A percentile compares a stretch with the other conserved stretches of the same genome.
These are phyloP conservation scores for Cassiopea andromeda DNA, from an alignment of 30 jellyfish, hydroid and myxozoan genomes.

Conservation along the genomic window DNA sequence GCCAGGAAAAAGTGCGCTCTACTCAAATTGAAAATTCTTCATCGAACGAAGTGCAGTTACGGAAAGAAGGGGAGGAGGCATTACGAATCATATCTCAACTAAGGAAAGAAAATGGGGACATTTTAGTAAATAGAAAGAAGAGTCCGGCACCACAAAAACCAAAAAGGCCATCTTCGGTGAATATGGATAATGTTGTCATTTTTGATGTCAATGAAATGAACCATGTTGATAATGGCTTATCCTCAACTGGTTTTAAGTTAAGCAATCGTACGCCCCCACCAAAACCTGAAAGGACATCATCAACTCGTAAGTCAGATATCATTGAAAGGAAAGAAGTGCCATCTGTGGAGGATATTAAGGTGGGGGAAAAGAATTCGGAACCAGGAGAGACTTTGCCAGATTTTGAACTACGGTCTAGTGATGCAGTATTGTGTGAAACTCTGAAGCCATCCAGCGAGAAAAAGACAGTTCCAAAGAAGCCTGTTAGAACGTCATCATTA, in stretches of 20 bases:
- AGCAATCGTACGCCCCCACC: conserved; percentile 27
- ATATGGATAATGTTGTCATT: conserved; percentile 56
- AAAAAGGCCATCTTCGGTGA: conserved; percentile 60
- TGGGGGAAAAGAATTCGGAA: not conserved
- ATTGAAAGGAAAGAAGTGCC: conserved; percentile 2
- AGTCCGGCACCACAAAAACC: conserved; percentile 69
- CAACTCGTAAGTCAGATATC: conserved; percentile 12
- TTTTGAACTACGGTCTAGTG: conserved; percentile 41
- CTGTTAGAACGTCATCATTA: conserved; percentile 69
- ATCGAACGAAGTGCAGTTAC: conserved; percentile 5
- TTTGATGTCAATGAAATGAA: not conserved
- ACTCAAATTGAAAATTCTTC: not conserved
- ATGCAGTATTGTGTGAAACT: conserved; percentile 20
- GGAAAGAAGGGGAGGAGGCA: conserved; percentile 68
- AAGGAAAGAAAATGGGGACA: conserved; percentile 23
- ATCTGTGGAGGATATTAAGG: not conserved
- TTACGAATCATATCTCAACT: conserved; percentile 34
- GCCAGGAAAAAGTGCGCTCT: not conserved
- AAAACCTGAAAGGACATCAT: conserved; percentile 45
- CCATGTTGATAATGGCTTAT: not conserved
- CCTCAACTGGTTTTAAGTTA: not conserved
- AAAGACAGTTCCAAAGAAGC: conserved; percentile 48
- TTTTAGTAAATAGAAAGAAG: conserved; percentile 1
- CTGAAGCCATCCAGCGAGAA: conserved; percentile 8
- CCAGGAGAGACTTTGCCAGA: not conserved